Percentiles rank a stretch among this genome's conserved stretches.
Evolutionary conservation across 1,140 invertebrate genomes (phyloP).

Genomic region (Meloidogyne floridensis): DNA sequence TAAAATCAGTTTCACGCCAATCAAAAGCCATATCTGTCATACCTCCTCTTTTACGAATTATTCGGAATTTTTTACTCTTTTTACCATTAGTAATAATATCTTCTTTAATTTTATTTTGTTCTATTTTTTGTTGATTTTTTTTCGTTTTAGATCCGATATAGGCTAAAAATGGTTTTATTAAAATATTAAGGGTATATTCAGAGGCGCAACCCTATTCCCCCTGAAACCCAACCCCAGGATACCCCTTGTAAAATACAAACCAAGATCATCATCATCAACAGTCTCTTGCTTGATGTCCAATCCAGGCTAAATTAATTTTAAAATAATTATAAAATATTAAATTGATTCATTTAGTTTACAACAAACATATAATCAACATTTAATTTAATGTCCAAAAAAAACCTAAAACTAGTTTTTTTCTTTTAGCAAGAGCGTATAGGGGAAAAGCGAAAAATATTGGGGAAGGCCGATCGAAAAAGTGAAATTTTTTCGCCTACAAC

Average conservation of each 20-base stretch:
- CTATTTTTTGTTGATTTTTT: neutral
- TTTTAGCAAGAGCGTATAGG: too few relatives aligned
- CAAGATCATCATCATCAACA: neutral
- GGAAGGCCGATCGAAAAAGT: too few relatives aligned
- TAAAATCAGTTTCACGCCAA: slow-evolving; percentile 30
- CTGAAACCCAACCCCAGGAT: too few relatives aligned
- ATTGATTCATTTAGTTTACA: neutral
- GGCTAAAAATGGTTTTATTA: neutral
- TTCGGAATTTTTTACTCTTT: slow-evolving; percentile 15
- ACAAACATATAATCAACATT: too few relatives aligned
- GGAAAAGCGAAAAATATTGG: too few relatives aligned
- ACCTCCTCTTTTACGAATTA: slow-evolving; percentile 23
- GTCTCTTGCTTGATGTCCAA: neutral
- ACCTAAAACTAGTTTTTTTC: too few relatives aligned
- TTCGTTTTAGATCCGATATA: neutral
- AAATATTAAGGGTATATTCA: neutral
- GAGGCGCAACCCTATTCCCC: too few relatives aligned
- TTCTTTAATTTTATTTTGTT: neutral
- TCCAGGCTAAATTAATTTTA: neutral
- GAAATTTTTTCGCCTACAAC: too few relatives aligned
- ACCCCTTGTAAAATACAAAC: neutral
- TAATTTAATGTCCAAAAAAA: too few relatives aligned
- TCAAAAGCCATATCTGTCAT: slow-evolving; percentile 26
- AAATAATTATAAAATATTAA: neutral
- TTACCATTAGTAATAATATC: neutral